Evolutionary conservation across 2,888 invertebrate species (phyloP), one percentile per base, ranked within the genome.

Genomic region (Brachyopa scutellaris): DNA sequence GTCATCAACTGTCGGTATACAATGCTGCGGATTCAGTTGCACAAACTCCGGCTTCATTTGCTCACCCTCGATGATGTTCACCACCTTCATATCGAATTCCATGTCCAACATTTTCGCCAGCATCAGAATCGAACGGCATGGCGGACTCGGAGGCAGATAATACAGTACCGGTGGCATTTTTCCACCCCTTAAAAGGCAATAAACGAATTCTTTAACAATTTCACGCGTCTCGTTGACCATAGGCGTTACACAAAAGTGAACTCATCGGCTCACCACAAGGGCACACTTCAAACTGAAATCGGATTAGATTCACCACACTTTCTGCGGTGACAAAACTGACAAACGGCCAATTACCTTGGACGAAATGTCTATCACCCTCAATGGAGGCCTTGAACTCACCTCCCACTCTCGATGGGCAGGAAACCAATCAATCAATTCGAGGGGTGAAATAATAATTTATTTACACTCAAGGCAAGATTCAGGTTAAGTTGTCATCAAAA

Each of bases 21-120:
- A 91, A 85, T 93, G 93, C 84, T 92, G 92, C 1, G 92, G 92
- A 87, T 92, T 92, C 77, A 92, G 84, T 67, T 88, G 92, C 9
- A 93, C 73, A 87, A 92, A 94, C 47, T 93, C 93, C 0, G 93
- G 92, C 33, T 91, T 92, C 88, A 93, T 87, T 26, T 93, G 92
- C 69, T 94, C 94, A 0, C 92, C 92, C 47, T 90, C 91, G 73
- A 92, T 40, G 2, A 93, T 85, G 85, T 94, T 92, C 11, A 93
- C 86, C 23, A 89, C 84, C 88, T 93, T 94, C 61, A 93, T 87
- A 86, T 94, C 93, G 40, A 94, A 89, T 80, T 93, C 92, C 33
- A 94, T 87, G 2, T 92, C 93, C 26, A 94, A 87, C 85, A 92
- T 92, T 87, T 92, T 92, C 11, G 93, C 93, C 70, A 93, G 86